phyloP scores from a whole-genome alignment of 2,797 vertebrate species.

The Crenichthys baileyi region DNA sequence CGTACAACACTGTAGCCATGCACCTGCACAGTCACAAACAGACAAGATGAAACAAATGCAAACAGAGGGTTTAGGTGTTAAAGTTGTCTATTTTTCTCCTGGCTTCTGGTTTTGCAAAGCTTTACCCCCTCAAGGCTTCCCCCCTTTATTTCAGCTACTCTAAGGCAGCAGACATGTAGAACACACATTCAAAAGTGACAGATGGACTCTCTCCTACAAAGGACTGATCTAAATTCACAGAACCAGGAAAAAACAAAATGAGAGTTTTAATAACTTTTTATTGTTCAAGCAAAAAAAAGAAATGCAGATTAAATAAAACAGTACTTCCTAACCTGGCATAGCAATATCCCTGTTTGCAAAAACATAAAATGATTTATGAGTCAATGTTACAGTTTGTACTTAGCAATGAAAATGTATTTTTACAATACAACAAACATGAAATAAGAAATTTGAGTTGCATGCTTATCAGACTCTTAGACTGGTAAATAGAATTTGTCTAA shows the following conservation, averaged over 20 bases:
- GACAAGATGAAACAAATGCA: conserved; percentile 46
- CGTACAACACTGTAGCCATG: neutral
- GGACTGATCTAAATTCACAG: conserved; percentile 10
- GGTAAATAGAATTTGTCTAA: neutral
- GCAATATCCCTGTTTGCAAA: neutral
- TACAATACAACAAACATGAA: neutral
- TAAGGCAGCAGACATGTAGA: conserved; percentile 16
- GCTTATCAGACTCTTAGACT: neutral
- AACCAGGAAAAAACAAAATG: conserved; percentile 1
- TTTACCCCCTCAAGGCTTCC: neutral
- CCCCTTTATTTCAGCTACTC: conserved; percentile 14
- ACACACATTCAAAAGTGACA: conserved; percentile 1
- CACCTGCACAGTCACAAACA: conserved; percentile 14
- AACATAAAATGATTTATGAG: neutral
- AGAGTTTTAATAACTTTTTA: conserved; percentile 29
- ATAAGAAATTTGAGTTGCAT: neutral
- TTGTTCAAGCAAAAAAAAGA: neutral
- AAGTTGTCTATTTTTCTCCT: conserved; percentile 26
- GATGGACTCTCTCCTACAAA: conserved; percentile 5
- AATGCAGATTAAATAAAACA: conserved; percentile 21
- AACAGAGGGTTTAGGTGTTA: conserved; percentile 18
- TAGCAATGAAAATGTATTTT: neutral
- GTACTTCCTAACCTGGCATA: conserved; percentile 9
- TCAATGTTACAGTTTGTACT: neutral
- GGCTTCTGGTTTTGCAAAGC: conserved; percentile 28